Evolutionary conservation across 92 coral and sea anemone genomes (phyloP).

Genomic region (Zoanthus gigantus): DNA sequence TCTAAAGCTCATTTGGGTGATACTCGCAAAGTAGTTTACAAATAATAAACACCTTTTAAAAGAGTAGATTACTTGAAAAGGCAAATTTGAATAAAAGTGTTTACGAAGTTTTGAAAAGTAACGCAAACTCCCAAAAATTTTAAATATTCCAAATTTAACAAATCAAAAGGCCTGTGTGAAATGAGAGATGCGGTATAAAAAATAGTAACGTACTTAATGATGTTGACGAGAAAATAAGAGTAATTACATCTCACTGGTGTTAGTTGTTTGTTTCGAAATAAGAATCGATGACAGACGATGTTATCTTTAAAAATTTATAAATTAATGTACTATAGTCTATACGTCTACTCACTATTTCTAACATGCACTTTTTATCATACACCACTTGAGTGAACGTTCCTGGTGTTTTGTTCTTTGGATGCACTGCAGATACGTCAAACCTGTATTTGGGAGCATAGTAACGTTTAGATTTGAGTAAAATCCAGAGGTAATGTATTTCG

Average conservation of each 20-base stretch:
- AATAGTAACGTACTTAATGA: background rate
- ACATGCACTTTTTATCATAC: slow-evolving; percentile 88
- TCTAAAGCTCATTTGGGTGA: background rate
- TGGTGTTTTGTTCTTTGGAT: slow-evolving; percentile 97
- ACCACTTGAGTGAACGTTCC: slow-evolving; percentile 98
- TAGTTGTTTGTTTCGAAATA: background rate
- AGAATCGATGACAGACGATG: background rate
- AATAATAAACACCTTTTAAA: background rate
- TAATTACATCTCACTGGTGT: background rate
- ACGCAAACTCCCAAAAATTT: background rate
- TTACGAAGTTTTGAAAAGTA: background rate
- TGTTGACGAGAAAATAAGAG: background rate
- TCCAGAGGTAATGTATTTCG: background rate
- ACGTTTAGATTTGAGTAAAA: background rate
- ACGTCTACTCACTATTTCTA: slow-evolving; percentile 74
- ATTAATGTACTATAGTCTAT: background rate
- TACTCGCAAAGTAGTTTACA: slow-evolving; percentile 9
- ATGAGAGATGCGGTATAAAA: background rate
- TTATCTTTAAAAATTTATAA: background rate
- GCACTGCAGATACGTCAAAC: slow-evolving; percentile 95
- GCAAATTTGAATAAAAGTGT: background rate
- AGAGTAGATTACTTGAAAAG: background rate
- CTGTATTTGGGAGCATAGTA: slow-evolving; percentile 52
- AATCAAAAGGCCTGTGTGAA: background rate
- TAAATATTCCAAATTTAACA: background rate